These are phyloP conservation scores for Tenualosa thibaudeaui DNA, from an alignment of 2,797 vertebrate genomes.

Conservation along the genomic window DNA sequence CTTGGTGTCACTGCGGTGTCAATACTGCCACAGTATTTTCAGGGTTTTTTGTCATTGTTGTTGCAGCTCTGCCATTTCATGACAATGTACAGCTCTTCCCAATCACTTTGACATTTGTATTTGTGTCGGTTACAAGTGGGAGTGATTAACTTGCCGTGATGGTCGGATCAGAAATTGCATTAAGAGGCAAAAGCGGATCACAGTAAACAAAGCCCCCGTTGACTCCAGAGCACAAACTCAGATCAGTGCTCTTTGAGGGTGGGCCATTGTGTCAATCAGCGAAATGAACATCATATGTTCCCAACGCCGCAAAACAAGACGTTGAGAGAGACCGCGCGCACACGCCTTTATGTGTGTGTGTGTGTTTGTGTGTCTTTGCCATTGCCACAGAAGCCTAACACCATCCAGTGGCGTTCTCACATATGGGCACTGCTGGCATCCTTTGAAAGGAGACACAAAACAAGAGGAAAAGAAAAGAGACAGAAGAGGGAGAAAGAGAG, in stretches of 20 bases:
- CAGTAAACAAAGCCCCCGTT: background rate
- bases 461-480: slow-evolving; percentile 48
- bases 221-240: background rate
- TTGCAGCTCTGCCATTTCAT: background rate
- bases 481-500: slow-evolving; percentile 37
- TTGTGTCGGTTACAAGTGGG: slow-evolving; percentile 16
- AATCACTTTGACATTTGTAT: slow-evolving; percentile 18
- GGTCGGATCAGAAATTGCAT: slow-evolving; percentile 20
- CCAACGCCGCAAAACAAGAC: slow-evolving; percentile 23
- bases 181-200: slow-evolving; percentile 16
- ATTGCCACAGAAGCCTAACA: slow-evolving; percentile 55
- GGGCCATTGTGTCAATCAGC: slow-evolving; percentile 20
- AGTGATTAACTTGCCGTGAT: background rate
- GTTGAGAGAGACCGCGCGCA: slow-evolving; percentile 14
- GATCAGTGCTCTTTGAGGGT: background rate
- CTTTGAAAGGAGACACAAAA: slow-evolving; percentile 36
- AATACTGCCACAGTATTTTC: background rate
- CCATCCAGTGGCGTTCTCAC: slow-evolving; percentile 51
- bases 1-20: background rate
- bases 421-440: slow-evolving; percentile 62
- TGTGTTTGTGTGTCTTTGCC: slow-evolving; percentile 30
- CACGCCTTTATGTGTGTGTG: too few relatives aligned
- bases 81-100: background rate
- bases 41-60: background rate
- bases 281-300: slow-evolving; percentile 14